Evolutionary conservation across 2,797 vertebrate species (phyloP).

Genomic region (Leptoclinus maculatus): DNA sequence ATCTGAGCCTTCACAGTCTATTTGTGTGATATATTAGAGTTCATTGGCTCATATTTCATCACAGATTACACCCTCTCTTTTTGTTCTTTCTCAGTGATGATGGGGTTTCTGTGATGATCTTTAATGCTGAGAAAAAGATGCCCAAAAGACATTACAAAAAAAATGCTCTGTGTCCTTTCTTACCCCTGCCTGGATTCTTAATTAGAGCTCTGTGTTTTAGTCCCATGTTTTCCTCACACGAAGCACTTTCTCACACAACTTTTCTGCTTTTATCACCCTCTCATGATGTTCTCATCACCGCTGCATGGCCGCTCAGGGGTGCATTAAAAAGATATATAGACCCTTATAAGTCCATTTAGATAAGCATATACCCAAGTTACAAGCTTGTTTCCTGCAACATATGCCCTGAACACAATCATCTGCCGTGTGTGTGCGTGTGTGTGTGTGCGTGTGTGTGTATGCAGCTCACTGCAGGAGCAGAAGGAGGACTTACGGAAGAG

Average conservation of each 20-base stretch:
- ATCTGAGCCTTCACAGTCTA: conserved; percentile 64
- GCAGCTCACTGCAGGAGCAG: conserved; percentile 95
- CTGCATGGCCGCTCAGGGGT: conserved; percentile 57
- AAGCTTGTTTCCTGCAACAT: conserved; percentile 32
- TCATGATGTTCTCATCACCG: conserved; percentile 62
- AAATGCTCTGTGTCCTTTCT: conserved; percentile 18
- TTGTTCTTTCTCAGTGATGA: conserved; percentile 41
- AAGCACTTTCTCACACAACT: conserved; percentile 50
- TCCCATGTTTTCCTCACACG: conserved; percentile 47
- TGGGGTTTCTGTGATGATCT: conserved; percentile 57
- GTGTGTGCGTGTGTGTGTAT: conserved; percentile 38
- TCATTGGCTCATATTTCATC: conserved; percentile 69
- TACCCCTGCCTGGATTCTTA: conserved; percentile 41
- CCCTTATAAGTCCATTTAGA: conserved; percentile 37
- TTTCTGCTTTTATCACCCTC: conserved; percentile 53
- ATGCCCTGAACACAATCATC: conserved; percentile 38
- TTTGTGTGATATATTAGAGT: conserved; percentile 74
- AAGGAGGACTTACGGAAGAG: conserved; percentile 97
- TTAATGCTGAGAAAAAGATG: conserved; percentile 30
- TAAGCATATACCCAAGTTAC: conserved; percentile 33
- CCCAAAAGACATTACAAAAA: conserved; percentile 25
- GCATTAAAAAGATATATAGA: conserved; percentile 53
- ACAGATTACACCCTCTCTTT: conserved; percentile 40
- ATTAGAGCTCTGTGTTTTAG: conserved; percentile 53
- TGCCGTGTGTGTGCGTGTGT: conserved; percentile 39